Evolutionary conservation across 1,140 invertebrate species (phyloP).

Genomic region (Penaeus japonicus): DNA sequence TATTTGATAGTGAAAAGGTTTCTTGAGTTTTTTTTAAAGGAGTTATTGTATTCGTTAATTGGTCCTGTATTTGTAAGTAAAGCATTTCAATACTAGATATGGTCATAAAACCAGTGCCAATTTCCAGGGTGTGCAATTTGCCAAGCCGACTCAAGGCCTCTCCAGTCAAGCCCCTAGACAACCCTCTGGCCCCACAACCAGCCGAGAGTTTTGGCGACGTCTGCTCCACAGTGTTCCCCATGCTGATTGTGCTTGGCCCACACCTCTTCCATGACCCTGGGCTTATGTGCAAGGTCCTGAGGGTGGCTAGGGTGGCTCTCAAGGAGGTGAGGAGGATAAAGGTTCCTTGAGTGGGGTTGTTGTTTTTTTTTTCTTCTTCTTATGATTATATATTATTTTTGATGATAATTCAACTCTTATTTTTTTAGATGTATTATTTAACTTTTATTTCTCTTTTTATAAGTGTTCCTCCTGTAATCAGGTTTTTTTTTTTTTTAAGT

Average conservation of each 20-base stretch:
- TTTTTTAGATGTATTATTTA: too few relatives aligned
- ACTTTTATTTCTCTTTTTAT: too few relatives aligned
- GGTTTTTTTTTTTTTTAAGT: too few relatives aligned
- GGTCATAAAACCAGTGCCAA: background rate
- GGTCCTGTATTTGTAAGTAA: background rate
- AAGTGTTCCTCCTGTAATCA: too few relatives aligned
- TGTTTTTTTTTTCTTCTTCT: too few relatives aligned
- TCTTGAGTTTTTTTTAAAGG: too few relatives aligned
- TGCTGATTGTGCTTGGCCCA: constrained; percentile 86
- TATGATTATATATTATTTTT: too few relatives aligned
- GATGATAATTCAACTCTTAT: too few relatives aligned
- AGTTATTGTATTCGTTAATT: too few relatives aligned
- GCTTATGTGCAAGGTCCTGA: constrained; percentile 85
- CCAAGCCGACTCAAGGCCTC: constrained; percentile 74
- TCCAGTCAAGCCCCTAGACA: constrained; percentile 66
- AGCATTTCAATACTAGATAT: background rate
- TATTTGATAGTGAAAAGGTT: too few relatives aligned
- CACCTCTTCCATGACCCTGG: constrained; percentile 87
- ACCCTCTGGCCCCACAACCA: constrained; percentile 70
- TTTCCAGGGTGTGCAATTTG: constrained; percentile 74
- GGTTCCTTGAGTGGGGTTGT: too few relatives aligned
- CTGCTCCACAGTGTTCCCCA: constrained; percentile 81
- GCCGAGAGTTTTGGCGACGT: constrained; percentile 76
- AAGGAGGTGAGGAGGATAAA: constrained; percentile 62
- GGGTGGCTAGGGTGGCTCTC: constrained; percentile 70